phyloP scores from a whole-genome alignment of 2,797 vertebrate genomes.

The Siniperca scherzeri region DNA sequence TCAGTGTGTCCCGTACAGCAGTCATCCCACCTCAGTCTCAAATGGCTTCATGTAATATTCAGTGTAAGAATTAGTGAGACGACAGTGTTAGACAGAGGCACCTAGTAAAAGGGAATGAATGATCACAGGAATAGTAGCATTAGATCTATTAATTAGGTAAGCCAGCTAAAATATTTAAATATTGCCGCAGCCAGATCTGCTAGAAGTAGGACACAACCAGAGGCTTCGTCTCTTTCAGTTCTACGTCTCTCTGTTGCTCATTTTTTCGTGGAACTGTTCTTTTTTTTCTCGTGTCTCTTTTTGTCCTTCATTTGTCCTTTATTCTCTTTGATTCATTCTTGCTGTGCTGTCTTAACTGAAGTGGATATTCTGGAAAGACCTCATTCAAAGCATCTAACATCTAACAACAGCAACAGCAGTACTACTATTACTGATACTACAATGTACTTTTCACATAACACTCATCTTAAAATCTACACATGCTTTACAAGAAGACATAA shows the following conservation, averaged over 20 bases:
- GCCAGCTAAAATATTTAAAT: conserved; percentile 80
- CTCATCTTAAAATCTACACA: neutral
- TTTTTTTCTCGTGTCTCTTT: neutral
- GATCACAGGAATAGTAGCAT: conserved; percentile 76
- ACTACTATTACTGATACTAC: neutral
- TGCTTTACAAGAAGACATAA: neutral
- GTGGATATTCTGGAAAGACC: conserved; percentile 4
- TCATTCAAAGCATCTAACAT: neutral
- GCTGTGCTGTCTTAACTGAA: neutral
- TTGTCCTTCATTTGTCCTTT: neutral
- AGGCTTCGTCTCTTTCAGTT: conserved; percentile 22
- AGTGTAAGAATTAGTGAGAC: conserved; percentile 56
- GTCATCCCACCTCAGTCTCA: neutral
- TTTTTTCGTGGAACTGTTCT: neutral
- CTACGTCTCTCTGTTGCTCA: neutral
- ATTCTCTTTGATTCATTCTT: conserved; percentile 1
- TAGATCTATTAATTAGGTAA: conserved; percentile 71
- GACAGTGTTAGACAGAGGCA: conserved; percentile 60
- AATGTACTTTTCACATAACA: neutral
- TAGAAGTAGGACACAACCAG: conserved; percentile 71
- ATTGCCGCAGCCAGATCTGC: conserved; percentile 32
- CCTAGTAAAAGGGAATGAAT: conserved; percentile 66
- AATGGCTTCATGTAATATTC: conserved; percentile 64
- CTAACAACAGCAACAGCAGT: neutral
- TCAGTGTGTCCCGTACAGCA: neutral